A percentile compares a stretch with the other conserved stretches of the same genome.
Conservation (phyloP, 1,140 invertebrate species). For the Papilio polyxenes region DNA sequence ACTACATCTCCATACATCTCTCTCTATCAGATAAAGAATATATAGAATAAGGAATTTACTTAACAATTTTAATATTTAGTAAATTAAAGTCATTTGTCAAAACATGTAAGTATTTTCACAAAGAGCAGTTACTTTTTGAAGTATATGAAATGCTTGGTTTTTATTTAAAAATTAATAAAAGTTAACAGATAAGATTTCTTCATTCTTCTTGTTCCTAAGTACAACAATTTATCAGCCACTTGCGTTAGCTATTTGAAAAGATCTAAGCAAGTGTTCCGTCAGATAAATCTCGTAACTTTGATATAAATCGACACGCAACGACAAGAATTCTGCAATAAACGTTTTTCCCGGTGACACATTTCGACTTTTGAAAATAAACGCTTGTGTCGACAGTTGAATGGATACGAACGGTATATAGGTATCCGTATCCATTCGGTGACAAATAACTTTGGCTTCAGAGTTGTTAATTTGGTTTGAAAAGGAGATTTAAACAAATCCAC, state of each 20-base stretch:
- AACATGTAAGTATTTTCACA: too few species aligned
- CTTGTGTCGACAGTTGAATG: conserved; percentile 24
- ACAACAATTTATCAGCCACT: conserved; percentile 14
- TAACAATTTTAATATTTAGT: too few species aligned
- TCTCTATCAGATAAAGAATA: too few species aligned
- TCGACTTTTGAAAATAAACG: conserved; percentile 34
- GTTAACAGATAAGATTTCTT: not conserved
- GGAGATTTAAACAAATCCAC: not conserved
- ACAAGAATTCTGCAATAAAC: conserved; percentile 34
- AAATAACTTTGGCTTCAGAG: conserved; percentile 18
- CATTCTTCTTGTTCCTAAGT: not conserved
- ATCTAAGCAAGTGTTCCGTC: conserved; percentile 3
- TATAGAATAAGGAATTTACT: too few species aligned
- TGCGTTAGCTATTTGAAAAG: conserved; percentile 22
- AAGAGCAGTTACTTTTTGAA: too few species aligned
- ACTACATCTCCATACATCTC: too few species aligned
- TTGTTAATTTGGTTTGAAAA: conserved; percentile 13
- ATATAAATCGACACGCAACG: conserved; percentile 30
- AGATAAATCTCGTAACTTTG: conserved; percentile 30
- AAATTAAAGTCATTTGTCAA: too few species aligned
- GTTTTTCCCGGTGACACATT: conserved; percentile 28
- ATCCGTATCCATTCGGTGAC: conserved; percentile 20
- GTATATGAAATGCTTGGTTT: too few species aligned
- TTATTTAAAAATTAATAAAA: not conserved
- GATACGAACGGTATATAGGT: conserved; percentile 6